Evolutionary conservation across 2,888 invertebrate species (phyloP).

Genomic region (Xestoiulus laeticollis): DNA sequence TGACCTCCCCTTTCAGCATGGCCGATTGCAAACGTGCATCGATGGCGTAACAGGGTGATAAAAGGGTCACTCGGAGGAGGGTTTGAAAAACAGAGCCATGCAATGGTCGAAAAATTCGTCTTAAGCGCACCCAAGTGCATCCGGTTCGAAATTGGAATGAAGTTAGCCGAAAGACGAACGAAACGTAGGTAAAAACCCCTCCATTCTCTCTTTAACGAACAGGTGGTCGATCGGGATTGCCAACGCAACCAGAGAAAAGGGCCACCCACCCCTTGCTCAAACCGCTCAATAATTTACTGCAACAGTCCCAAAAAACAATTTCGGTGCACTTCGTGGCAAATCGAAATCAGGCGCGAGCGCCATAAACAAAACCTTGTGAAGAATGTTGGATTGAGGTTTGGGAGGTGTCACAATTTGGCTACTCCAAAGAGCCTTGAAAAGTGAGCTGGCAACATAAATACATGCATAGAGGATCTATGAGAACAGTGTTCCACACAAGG

Average conservation of each 20-base stretch:
- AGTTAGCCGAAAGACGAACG: neutral
- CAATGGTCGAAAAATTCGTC: neutral
- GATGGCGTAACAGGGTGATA: neutral
- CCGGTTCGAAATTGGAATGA: slow-evolving; percentile 1
- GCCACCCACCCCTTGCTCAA: neutral
- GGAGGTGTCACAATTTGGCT: no score
- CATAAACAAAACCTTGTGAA: neutral
- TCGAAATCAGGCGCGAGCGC: neutral
- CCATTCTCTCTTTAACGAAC: slow-evolving; percentile 7
- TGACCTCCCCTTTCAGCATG: no score
- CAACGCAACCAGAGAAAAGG: neutral
- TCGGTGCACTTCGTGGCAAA: neutral
- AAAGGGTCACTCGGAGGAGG: neutral
- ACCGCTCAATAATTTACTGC: slow-evolving; percentile 26
- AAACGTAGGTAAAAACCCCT: neutral
- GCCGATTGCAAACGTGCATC: no score
- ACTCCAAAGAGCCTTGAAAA: no score
- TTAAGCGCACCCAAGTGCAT: neutral
- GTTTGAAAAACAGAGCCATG: neutral
- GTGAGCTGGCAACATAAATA: no score
- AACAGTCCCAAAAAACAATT: neutral
- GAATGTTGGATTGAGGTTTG: no score
- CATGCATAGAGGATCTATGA: no score
- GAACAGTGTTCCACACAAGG: no score
- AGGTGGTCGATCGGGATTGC: slow-evolving; percentile 9